Conservation (phyloP, 2,797 vertebrate genomes). For the Apogon hyalosoma region DNA sequence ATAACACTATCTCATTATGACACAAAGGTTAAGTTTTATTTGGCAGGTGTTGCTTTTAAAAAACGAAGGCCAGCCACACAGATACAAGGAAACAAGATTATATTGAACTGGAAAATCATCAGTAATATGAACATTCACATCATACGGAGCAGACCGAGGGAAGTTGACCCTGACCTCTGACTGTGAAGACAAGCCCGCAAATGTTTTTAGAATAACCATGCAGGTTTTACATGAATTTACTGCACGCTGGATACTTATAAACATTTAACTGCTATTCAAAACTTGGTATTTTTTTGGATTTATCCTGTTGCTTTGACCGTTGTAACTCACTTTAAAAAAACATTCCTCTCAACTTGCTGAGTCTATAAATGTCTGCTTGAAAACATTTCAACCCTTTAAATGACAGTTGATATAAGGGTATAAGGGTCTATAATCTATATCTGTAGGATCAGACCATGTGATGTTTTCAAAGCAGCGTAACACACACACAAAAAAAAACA, state of each 20-base stretch:
- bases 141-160: background rate
- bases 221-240: background rate
- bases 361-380: too few species aligned
- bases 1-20: constrained; percentile 26
- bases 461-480: too few species aligned
- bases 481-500: too few species aligned
- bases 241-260: too few species aligned
- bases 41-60: constrained; percentile 22
- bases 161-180: too few species aligned
- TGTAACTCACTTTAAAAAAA: too few species aligned
- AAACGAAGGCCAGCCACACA: background rate
- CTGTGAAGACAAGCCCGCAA: background rate
- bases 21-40: constrained; percentile 18
- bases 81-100: background rate
- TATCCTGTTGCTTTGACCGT: background rate
- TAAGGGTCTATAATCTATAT: too few species aligned
- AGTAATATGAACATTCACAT: constrained; percentile 12
- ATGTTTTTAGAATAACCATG: background rate
- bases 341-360: too few species aligned
- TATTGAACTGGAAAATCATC: constrained; percentile 8
- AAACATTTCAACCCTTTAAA: too few species aligned
- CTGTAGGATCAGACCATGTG: too few species aligned
- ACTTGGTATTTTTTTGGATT: background rate
- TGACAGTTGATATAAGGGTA: too few species aligned
- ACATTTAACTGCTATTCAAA: too few species aligned